Conservation (phyloP, 2,888 invertebrate genomes). For the Dysmachus trigonus region DNA sequence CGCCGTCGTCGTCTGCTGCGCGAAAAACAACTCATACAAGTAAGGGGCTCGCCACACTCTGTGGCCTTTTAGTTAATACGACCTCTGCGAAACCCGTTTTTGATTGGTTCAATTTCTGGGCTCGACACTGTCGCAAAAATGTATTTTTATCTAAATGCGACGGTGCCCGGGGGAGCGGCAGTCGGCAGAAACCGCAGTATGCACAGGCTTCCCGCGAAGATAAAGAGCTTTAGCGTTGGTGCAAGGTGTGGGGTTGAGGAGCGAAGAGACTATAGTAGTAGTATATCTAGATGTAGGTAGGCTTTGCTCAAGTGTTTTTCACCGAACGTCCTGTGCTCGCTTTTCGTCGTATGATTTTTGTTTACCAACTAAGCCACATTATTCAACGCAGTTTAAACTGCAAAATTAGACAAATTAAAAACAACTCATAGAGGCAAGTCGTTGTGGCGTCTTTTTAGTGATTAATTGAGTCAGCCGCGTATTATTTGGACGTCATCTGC, state of each 20-base stretch:
- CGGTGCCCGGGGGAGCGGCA: not conserved
- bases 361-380: not conserved
- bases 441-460: not conserved
- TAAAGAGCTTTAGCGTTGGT: not conserved
- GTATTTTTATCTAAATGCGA: constrained; percentile 15
- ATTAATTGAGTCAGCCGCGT: not conserved
- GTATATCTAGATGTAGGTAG: not conserved
- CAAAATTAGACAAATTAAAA: not conserved
- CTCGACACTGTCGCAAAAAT: constrained; percentile 16
- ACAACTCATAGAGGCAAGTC: not conserved
- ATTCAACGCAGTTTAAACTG: not conserved
- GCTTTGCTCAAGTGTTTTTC: constrained; percentile 5
- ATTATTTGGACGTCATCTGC: not conserved
- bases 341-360: constrained; percentile 20
- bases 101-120: constrained; percentile 35
- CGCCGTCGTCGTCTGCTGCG: not conserved
- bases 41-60: constrained; percentile 14
- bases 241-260: not conserved
- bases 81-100: constrained; percentile 28
- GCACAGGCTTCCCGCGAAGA: not conserved
- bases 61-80: constrained; percentile 20
- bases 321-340: not conserved
- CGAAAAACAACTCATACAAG: constrained; percentile 14
- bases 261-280: not conserved
- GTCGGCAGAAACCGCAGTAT: not conserved